These are phyloP conservation scores for Montipora capitata DNA, from an alignment of 92 coral and sea anemone species.

Conservation along the genomic window DNA sequence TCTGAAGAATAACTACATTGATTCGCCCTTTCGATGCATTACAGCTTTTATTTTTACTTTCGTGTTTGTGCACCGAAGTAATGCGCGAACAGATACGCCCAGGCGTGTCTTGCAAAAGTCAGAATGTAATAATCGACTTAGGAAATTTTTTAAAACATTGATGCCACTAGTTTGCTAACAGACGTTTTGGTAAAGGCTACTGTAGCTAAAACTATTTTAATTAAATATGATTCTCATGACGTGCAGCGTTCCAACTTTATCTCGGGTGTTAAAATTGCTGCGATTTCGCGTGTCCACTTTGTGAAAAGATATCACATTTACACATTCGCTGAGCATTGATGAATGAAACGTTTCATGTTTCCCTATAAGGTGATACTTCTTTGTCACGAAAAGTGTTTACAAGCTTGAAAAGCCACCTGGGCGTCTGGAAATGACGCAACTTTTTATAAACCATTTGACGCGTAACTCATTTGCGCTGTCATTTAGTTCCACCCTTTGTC, in stretches of 20 bases:
- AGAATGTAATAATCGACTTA: background rate
- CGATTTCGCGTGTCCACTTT: background rate
- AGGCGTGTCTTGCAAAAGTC: conserved; percentile 1
- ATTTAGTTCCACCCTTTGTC: conserved; percentile 2
- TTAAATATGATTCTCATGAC: background rate
- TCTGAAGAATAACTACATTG: background rate
- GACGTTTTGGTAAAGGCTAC: too few relatives aligned
- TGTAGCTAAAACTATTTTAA: too few relatives aligned
- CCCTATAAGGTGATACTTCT: too few relatives aligned
- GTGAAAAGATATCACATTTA: background rate
- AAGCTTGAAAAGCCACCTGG: background rate
- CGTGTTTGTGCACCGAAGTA: background rate
- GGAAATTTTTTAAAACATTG: too few relatives aligned
- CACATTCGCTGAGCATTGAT: background rate
- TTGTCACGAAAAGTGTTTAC: background rate
- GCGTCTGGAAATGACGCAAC: background rate
- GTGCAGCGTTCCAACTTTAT: conserved; percentile 21
- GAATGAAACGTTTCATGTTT: background rate
- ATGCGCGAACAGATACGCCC: background rate
- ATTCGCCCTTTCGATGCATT: conserved; percentile 9
- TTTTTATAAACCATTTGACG: conserved; percentile 1
- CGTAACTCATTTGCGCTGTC: background rate
- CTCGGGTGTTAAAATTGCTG: too few relatives aligned
- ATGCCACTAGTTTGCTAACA: too few relatives aligned
- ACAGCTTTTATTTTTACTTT: background rate